A percentile compares a stretch with the other conserved stretches of the same genome.
Conservation (phyloP, 2,797 vertebrate genomes). For the Cygnus olor region DNA sequence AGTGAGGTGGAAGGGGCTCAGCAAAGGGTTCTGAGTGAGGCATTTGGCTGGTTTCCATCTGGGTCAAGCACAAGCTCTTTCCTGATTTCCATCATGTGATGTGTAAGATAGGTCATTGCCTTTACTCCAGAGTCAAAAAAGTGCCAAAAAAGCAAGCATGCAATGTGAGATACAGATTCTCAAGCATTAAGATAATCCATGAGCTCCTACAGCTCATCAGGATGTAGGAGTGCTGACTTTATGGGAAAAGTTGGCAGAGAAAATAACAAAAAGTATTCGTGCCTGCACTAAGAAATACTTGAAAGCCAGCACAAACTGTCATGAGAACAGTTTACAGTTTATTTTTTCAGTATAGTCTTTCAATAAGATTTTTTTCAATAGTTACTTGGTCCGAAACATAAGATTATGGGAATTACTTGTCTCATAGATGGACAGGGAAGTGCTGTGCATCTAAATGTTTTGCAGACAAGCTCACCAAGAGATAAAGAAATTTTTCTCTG, state of each 20-base stretch:
- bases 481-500: slow-evolving; percentile 24
- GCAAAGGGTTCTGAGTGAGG: neutral
- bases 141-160: neutral
- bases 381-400: neutral
- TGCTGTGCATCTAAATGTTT: neutral
- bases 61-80: neutral
- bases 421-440: neutral
- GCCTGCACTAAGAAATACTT: neutral
- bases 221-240: neutral
- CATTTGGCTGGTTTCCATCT: neutral
- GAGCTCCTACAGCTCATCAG: neutral
- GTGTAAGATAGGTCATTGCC: neutral
- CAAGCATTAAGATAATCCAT: neutral
- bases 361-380: slow-evolving; percentile 10
- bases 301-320: neutral
- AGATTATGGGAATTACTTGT: slow-evolving; percentile 21
- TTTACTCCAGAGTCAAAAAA: neutral
- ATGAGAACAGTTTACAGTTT: neutral
- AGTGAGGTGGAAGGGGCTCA: neutral
- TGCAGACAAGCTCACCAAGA: neutral
- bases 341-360: neutral
- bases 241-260: neutral
- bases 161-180: neutral
- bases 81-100: neutral
- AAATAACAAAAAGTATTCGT: neutral